Conservation (phyloP, 37 sponge, comb jelly and placozoan genomes). For the Tethya wilhelma region DNA sequence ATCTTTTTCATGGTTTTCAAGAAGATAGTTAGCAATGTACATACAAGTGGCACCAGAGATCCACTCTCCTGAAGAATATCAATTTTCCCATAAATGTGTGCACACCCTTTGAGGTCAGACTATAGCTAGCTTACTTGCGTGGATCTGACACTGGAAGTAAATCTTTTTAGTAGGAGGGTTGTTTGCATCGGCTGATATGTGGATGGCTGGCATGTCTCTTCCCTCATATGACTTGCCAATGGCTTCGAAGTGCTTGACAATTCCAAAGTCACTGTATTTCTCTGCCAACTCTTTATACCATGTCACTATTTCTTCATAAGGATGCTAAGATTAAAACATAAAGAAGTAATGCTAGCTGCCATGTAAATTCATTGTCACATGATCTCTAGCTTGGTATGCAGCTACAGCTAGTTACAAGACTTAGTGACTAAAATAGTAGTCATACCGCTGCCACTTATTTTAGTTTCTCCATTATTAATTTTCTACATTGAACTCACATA, state of each 20-base stretch:
- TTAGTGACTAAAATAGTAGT: too few species aligned
- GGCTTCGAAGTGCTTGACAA: constrained; percentile 41
- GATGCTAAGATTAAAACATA: constrained; percentile 41
- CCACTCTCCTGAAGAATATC: constrained; percentile 77
- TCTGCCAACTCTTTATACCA: constrained; percentile 43
- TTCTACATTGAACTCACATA: constrained; percentile 49
- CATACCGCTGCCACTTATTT: too few species aligned
- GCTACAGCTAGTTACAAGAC: neutral
- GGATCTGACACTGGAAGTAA: constrained; percentile 86
- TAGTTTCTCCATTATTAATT: too few species aligned
- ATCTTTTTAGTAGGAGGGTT: constrained; percentile 18
- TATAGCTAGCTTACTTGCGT: constrained; percentile 89
- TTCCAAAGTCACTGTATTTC: neutral
- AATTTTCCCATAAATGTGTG: too few species aligned
- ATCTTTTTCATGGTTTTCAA: constrained; percentile 22
- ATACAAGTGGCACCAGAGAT: constrained; percentile 84
- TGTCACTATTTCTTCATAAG: constrained; percentile 38
- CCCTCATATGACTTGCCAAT: constrained; percentile 66
- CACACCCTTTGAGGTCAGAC: too few species aligned
- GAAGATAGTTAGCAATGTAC: constrained; percentile 69
- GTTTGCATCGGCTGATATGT: constrained; percentile 42
- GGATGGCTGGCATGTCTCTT: constrained; percentile 70
- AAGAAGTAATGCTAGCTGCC: too few species aligned
- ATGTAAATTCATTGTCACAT: too few species aligned
- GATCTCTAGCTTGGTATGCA: neutral